A percentile compares a stretch with the other conserved stretches of the same genome.
Evolutionary conservation across 2,113 vertebrate species (phyloP).

Genomic region (Chitala chitala): DNA sequence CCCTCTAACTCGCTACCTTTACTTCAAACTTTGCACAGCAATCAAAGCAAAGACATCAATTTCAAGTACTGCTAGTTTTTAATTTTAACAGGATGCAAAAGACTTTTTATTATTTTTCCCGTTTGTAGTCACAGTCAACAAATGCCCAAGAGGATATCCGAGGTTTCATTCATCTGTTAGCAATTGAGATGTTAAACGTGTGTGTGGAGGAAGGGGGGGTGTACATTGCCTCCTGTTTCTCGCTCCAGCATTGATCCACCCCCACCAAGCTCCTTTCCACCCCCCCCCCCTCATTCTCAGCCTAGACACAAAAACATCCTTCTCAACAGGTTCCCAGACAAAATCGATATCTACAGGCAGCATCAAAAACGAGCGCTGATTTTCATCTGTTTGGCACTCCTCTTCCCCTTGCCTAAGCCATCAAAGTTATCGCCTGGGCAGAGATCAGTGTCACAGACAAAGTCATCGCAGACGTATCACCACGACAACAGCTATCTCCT

Average conservation of each 20-base stretch:
- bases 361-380: conserved; percentile 46
- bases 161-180: no score
- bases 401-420: conserved; percentile 48
- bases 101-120: no score
- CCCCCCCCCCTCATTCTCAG: conserved; percentile 35
- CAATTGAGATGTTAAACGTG: not conserved
- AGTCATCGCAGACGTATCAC: conserved; percentile 51
- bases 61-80: no score
- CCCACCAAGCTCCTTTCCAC: conserved; percentile 40
- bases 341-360: conserved; percentile 61
- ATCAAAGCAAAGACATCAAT: no score
- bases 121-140: no score
- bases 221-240: not conserved
- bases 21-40: no score
- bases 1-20: no score
- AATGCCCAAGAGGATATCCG: no score
- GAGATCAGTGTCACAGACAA: conserved; percentile 45
- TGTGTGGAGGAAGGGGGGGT: no score
- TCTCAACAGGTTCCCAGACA: conserved; percentile 60
- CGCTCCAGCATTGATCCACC: conserved; percentile 30
- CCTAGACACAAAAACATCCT: conserved; percentile 54
- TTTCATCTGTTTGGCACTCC: conserved; percentile 56
- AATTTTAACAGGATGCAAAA: no score
- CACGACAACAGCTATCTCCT: conserved; percentile 44
- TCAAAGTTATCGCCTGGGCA: conserved; percentile 46